Conservation (phyloP, 2,888 invertebrate genomes). For the Bugula neritina region DNA sequence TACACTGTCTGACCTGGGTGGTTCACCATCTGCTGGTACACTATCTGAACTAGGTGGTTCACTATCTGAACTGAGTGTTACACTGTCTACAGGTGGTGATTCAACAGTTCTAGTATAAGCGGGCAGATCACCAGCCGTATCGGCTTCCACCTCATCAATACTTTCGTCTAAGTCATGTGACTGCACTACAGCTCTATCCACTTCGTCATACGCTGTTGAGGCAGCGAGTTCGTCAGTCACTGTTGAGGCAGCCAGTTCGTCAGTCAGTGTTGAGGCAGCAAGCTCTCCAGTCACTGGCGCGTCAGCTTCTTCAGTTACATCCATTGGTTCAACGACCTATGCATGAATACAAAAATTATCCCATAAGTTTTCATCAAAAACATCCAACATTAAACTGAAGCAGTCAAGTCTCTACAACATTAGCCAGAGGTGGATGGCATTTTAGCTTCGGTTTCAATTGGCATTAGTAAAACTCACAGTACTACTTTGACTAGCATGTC, state of each 20-base stretch:
- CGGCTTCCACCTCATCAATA: not conserved
- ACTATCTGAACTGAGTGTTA: too few species aligned
- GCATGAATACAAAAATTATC: too few species aligned
- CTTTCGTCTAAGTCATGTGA: not conserved
- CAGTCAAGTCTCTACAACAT: too few species aligned
- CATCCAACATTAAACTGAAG: too few species aligned
- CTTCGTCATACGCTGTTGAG: not conserved
- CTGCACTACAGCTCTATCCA: not conserved
- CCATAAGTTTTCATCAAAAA: too few species aligned
- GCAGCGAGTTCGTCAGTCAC: too few species aligned
- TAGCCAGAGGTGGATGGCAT: too few species aligned
- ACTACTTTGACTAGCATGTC: too few species aligned
- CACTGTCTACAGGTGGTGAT: not conserved
- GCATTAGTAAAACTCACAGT: too few species aligned
- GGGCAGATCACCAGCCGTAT: not conserved
- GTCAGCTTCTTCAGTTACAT: not conserved
- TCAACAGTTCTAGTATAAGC: not conserved
- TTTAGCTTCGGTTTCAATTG: too few species aligned
- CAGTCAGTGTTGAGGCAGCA: too few species aligned
- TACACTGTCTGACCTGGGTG: not conserved
- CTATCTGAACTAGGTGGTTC: not conserved
- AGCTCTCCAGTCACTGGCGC: not conserved
- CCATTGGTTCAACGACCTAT: not conserved
- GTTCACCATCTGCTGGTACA: not conserved
- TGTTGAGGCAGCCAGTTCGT: too few species aligned